Evolutionary conservation across 2,113 vertebrate genomes (phyloP).

Genomic region (Camelus bactrianus): DNA sequence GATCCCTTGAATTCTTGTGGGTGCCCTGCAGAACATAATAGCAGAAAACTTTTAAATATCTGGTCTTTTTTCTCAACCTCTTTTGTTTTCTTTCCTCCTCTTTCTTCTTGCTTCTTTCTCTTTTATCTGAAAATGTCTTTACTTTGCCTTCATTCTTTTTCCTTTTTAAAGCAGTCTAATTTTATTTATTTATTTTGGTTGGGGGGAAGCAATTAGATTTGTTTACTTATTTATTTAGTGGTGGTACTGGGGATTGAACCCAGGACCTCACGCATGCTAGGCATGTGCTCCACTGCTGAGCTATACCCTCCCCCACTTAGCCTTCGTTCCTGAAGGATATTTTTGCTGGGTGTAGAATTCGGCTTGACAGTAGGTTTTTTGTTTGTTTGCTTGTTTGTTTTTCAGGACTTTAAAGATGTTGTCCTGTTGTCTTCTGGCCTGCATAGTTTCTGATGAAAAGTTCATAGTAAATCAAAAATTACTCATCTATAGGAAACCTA

Average conservation of each 20-base stretch:
- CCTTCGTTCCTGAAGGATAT: background rate
- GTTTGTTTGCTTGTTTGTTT: background rate
- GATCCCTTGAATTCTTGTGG: background rate
- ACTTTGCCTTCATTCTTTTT: background rate
- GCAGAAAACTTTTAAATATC: background rate
- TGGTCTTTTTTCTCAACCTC: background rate
- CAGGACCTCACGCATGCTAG: no score
- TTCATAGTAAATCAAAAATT: background rate
- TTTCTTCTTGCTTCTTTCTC: background rate
- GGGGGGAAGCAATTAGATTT: no score
- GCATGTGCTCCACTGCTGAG: no score
- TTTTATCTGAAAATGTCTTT: background rate
- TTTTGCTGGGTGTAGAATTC: background rate
- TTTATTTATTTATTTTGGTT: no score
- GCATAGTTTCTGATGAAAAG: background rate
- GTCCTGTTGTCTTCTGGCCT: background rate
- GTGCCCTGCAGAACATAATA: background rate
- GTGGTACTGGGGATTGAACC: no score
- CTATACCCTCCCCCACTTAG: background rate
- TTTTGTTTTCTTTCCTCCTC: background rate
- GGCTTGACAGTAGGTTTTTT: background rate
- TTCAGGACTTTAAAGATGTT: background rate
- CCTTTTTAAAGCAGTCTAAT: no score
- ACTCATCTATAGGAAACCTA: background rate
- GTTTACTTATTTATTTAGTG: no score